Evolutionary conservation across 2,797 vertebrate genomes (phyloP), one percentile per base, ranked within the genome.

Genomic region (Liasis olivaceus): DNA sequence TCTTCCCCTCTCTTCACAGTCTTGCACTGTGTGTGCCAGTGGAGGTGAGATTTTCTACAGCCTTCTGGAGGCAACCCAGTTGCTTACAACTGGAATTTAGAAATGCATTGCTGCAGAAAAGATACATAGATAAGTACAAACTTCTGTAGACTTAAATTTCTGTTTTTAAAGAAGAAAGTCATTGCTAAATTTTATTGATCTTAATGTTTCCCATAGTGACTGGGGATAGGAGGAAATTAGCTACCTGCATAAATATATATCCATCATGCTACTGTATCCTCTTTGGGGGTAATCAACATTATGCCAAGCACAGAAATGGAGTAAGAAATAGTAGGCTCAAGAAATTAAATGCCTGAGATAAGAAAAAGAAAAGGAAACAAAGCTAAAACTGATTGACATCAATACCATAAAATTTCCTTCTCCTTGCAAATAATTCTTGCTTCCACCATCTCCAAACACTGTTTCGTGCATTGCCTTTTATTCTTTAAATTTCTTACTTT

Each of bases 1-100:
- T 89, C 62, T 69, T 51, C 54, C 81, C 77, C 91, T 85, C 47
- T 89, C 91, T 92, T 92, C 87, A 81, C 24, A 3, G 62, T n/a
- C 20, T 69, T 85, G 42, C 12, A 14, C 1, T 3, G 69, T 15
- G n/a, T 89, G 58, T 59, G 62, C 91, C 88, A 92, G 28, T 14
- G 28, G 77, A 92, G 81, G 88, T 92, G 91, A 77, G 36, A 17
- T 89, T 92, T 28, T 31, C 77, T n/a, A 89, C 26, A 89, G 26
- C 26, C 91, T 88, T 66, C 77, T 85, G 88, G 77, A 59, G 91
- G 77, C 13, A 59, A n/a, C 56, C 24, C 22, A 56, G 77, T 51
- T 88, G 64, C 26, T 20, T 22, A 31, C 51, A 20, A 47, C 85
- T 58, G 59, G 51, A 89, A 62, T 87, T 20, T n/a, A 88, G 72